These are phyloP conservation scores for Gulo gulo DNA, from an alignment of 2,113 vertebrate genomes.

Conservation along the genomic window DNA sequence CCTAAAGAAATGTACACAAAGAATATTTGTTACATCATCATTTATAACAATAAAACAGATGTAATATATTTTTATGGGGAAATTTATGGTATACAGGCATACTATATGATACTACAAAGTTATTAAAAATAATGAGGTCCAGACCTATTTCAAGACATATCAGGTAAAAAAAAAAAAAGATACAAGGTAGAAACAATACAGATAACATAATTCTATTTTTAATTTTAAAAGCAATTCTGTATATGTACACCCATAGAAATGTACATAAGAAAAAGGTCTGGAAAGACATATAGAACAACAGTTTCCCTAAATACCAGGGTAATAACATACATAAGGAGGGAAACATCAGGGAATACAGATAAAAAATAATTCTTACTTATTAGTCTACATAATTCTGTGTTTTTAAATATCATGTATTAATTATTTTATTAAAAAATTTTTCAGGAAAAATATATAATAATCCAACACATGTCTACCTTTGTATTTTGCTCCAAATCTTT, in stretches of 20 bases:
- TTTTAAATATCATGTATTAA: slow-evolving; percentile 29
- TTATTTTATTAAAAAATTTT: neutral
- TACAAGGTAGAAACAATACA: neutral
- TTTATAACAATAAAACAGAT: neutral
- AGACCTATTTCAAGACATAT: neutral
- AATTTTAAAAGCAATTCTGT: slow-evolving; percentile 28
- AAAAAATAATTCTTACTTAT: neutral
- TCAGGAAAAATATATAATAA: slow-evolving; percentile 13
- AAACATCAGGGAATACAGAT: neutral
- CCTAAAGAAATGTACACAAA: neutral
- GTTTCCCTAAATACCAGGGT: neutral
- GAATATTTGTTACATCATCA: neutral
- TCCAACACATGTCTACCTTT: slow-evolving; percentile 85
- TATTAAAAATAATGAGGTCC: neutral
- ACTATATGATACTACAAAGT: neutral
- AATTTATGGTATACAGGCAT: neutral
- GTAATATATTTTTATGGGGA: neutral
- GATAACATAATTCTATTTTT: neutral
- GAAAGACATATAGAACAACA: neutral
- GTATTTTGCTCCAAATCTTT: slow-evolving; percentile 92
- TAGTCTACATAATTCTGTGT: neutral
- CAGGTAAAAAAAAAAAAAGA: neutral
- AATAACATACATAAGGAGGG: neutral
- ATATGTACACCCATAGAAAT: neutral
- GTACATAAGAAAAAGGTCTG: neutral